These are phyloP conservation scores for Echinometra lucunter DNA, from an alignment of 53 echinoderm and acorn worm species.

Conservation along the genomic window DNA sequence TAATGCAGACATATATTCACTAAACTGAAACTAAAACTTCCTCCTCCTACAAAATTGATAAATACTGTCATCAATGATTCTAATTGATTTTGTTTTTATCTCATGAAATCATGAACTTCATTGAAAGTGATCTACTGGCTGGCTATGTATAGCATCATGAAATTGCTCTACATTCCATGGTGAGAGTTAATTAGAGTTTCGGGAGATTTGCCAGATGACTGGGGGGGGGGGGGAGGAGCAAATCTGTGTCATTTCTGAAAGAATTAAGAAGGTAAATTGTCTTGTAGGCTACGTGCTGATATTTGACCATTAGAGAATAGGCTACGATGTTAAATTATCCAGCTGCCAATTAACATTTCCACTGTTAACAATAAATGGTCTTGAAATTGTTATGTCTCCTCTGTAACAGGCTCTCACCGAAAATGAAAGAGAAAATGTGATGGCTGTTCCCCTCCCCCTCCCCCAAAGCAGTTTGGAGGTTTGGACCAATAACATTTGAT, in stretches of 20 bases:
- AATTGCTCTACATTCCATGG: not conserved
- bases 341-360: not conserved
- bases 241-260: not conserved
- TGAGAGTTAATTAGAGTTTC: too few species aligned
- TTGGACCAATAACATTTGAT: not conserved
- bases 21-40: not conserved
- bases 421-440: not conserved
- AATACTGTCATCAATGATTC: not conserved
- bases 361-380: not conserved
- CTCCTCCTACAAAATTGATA: not conserved
- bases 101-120: not conserved
- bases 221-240: not conserved
- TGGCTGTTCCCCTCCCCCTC: too few species aligned
- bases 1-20: not conserved
- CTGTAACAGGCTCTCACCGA: not conserved
- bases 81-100: not conserved
- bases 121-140: not conserved
- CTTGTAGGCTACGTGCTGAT: not conserved
- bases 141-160: not conserved
- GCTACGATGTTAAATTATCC: not conserved
- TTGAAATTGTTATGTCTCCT: not conserved
- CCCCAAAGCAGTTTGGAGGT: not conserved
- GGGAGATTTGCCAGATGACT: too few species aligned
- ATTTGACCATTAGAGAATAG: not conserved
- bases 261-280: not conserved